Conservation (phyloP, 2,888 invertebrate species). For the Trachelus troglodyta region DNA sequence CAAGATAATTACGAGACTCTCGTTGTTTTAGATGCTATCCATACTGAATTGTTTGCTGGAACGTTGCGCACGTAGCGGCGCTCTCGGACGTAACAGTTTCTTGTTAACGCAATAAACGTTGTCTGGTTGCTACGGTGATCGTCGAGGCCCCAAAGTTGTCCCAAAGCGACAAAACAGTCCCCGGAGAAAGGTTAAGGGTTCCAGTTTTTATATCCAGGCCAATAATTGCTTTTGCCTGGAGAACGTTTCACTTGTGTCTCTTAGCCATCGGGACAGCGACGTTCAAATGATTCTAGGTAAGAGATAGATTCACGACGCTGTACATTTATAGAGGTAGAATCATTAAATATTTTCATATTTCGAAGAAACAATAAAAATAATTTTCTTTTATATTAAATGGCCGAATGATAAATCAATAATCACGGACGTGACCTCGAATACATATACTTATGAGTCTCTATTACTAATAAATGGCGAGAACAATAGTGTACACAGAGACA, state of each 20-base stretch:
- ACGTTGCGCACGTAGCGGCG: not conserved
- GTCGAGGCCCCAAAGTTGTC: not conserved
- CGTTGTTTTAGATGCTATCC: no score
- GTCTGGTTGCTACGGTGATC: not conserved
- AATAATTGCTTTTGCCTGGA: conserved; percentile 9
- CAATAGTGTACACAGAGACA: not conserved
- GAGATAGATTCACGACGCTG: not conserved
- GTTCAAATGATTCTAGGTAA: not conserved
- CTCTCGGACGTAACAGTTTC: not conserved
- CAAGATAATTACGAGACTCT: no score
- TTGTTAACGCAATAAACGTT: not conserved
- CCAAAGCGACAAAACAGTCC: not conserved
- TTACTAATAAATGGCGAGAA: not conserved
- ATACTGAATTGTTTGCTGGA: not conserved
- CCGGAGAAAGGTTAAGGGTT: conserved; percentile 17
- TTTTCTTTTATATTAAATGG: not conserved
- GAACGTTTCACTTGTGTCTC: not conserved
- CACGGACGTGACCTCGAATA: not conserved
- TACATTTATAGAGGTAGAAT: not conserved
- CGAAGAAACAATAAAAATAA: not conserved
- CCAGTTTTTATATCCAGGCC: conserved; percentile 7
- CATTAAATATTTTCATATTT: not conserved
- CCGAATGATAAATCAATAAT: not conserved
- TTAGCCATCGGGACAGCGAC: not conserved
- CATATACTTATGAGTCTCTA: not conserved